Percentiles rank a stretch among this genome's conserved stretches.
These are phyloP conservation scores for Octomys mimax DNA, from an alignment of 2,797 vertebrate genomes.

Conservation along the genomic window DNA sequence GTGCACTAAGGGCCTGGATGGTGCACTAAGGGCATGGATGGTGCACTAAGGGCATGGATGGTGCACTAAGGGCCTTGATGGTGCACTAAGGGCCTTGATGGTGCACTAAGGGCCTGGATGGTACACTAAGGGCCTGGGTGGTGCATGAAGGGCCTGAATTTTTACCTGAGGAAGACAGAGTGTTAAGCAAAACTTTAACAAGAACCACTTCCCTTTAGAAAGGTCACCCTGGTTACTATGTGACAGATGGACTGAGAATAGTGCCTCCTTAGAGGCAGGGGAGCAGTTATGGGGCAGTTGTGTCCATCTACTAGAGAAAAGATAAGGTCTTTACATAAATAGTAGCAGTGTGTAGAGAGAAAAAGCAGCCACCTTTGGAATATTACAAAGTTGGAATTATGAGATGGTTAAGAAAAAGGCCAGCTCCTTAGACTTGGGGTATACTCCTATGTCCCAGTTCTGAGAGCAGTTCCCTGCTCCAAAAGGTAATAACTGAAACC, in stretches of 20 bases:
- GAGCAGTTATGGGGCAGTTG: neutral
- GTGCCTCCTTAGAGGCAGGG: neutral
- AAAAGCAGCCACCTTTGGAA: neutral
- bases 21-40: neutral
- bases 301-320: neutral
- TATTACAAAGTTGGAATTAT: neutral
- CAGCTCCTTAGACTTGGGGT: neutral
- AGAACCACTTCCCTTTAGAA: neutral
- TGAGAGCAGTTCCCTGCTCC: neutral
- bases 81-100: neutral
- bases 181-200: neutral
- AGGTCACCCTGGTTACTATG: neutral
- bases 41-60: neutral
- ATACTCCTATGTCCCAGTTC: neutral
- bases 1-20: too few species aligned
- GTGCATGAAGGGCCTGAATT: neutral
- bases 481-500: neutral
- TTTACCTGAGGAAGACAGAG: neutral
- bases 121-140: too few species aligned
- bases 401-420: neutral
- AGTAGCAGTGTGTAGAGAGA: neutral
- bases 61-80: neutral
- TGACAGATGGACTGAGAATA: neutral
- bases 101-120: too few species aligned
- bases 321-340: neutral